These are phyloP conservation scores for Merodon equestris DNA, from an alignment of 2,888 invertebrate species.

Conservation along the genomic window DNA sequence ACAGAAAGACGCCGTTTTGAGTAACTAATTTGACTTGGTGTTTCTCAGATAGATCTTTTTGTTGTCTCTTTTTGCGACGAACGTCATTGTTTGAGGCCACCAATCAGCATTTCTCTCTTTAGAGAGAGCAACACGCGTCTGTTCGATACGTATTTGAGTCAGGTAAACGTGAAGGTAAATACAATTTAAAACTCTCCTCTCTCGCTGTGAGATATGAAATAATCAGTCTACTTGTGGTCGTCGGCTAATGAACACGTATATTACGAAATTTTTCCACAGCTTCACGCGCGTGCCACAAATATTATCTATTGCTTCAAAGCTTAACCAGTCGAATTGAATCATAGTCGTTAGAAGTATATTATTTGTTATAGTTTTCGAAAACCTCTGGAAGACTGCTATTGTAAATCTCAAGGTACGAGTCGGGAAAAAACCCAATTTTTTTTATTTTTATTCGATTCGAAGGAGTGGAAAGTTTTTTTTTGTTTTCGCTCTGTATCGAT, in stretches of 20 bases:
- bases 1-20: no score
- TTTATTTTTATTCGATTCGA: not conserved
- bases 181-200: conserved; percentile 2
- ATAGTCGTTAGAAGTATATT: not conserved
- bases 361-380: not conserved
- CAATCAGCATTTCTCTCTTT: no score
- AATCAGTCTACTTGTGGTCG: conserved; percentile 52
- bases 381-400: no score
- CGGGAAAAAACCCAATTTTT: no score
- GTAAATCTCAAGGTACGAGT: conserved; percentile 40
- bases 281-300: conserved; percentile 28
- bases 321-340: conserved; percentile 37
- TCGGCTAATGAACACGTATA: conserved; percentile 40
- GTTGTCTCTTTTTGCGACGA: not conserved
- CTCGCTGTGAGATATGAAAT: conserved; percentile 10
- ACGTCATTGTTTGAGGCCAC: no score
- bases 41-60: not conserved
- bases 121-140: no score
- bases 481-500: conserved; percentile 11
- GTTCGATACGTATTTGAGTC: no score
- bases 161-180: no score
- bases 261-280: conserved; percentile 17
- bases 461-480: conserved; percentile 2
- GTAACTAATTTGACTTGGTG: no score
- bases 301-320: conserved; percentile 11